These are phyloP conservation scores for Gasterosteus aculeatus DNA, from an alignment of 2,113 vertebrate genomes.

Conservation along the genomic window DNA sequence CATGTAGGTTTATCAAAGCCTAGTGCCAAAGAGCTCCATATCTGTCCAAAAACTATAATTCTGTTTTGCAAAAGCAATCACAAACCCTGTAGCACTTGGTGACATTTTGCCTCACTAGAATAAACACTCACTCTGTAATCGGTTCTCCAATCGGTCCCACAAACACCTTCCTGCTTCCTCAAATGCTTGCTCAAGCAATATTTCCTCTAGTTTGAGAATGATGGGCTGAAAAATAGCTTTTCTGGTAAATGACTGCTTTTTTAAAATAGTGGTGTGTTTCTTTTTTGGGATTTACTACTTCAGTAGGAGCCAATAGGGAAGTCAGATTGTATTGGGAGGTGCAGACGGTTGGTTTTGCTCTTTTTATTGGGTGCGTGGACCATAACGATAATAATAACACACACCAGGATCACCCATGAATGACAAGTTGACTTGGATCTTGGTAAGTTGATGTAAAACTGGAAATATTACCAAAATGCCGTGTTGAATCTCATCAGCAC, in stretches of 20 bases:
- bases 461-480: neutral
- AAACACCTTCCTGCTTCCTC: neutral
- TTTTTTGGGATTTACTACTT: neutral
- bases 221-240: neutral
- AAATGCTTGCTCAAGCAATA: neutral
- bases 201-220: neutral
- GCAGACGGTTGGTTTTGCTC: neutral
- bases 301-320: neutral
- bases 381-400: neutral
- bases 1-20: neutral
- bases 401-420: neutral
- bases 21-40: neutral
- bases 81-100: neutral
- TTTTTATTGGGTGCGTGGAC: neutral
- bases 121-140: neutral
- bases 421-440: neutral
- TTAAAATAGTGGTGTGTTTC: slow-evolving; percentile 1
- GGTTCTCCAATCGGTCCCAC: neutral
- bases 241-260: neutral
- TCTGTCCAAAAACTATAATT: neutral
- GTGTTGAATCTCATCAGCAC: neutral
- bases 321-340: neutral
- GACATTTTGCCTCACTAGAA: neutral
- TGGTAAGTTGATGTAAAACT: neutral
- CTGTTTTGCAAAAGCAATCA: neutral